Conservation (phyloP, 1,140 invertebrate species). For the Drosophila miranda region DNA sequence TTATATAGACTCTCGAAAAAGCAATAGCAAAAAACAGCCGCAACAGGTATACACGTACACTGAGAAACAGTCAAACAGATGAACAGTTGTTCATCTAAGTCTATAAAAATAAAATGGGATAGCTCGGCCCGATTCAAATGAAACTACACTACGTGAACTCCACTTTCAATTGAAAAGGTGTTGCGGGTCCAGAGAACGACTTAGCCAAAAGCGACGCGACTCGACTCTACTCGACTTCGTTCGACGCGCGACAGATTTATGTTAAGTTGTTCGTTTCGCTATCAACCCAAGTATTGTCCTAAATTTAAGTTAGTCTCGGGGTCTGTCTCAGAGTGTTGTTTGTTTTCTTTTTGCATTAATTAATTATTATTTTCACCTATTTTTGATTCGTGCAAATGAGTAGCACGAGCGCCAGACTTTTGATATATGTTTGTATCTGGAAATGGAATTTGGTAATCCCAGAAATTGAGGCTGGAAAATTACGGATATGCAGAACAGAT, state of each 20-base stretch:
- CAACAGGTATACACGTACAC: background rate
- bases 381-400: conserved; percentile 49
- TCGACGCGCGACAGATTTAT: too few relatives aligned
- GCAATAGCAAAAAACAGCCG: background rate
- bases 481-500: background rate
- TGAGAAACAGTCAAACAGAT: background rate
- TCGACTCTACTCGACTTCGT: too few relatives aligned
- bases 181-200: background rate
- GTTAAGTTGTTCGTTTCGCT: too few relatives aligned
- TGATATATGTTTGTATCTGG: background rate
- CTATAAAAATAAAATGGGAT: conserved; percentile 6
- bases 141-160: background rate
- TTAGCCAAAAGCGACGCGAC: too few relatives aligned
- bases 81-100: conserved; percentile 39
- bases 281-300: too few relatives aligned
- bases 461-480: conserved; percentile 1
- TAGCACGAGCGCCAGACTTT: conserved; percentile 54
- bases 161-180: conserved; percentile 1
- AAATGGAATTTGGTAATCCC: background rate
- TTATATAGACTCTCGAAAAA: conserved; percentile 40
- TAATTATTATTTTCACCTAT: conserved; percentile 12
- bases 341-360: conserved; percentile 21
- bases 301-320: too few relatives aligned
- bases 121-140: conserved; percentile 6
- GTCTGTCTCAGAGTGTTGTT: conserved; percentile 9